Conservation (phyloP, 2,113 vertebrate species). For the Blennius ocellaris region DNA sequence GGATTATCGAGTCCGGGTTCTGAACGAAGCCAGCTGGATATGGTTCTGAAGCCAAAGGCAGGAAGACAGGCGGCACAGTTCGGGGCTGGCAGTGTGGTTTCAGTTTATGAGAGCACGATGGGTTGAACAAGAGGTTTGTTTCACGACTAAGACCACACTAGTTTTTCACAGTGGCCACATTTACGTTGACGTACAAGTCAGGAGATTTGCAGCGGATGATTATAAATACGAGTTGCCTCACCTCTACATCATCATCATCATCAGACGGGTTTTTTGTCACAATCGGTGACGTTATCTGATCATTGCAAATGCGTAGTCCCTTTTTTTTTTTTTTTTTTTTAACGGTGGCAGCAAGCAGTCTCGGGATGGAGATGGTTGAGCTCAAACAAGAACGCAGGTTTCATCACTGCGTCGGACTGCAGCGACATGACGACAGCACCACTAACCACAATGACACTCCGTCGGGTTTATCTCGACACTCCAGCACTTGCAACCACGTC, state of each 20-base stretch:
- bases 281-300: conserved; percentile 2
- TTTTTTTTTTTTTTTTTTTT: conserved; percentile 3
- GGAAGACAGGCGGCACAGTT: conserved; percentile 48
- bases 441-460: background rate
- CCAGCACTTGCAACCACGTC: conserved; percentile 5
- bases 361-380: conserved; percentile 17
- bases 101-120: background rate
- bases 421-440: conserved; percentile 7
- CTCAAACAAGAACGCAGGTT: conserved; percentile 17
- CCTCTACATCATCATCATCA: background rate
- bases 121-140: conserved; percentile 26
- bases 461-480: conserved; percentile 4
- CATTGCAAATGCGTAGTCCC: background rate
- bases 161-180: no score
- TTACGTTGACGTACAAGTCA: background rate
- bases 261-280: no score
- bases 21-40: conserved; percentile 6
- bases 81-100: conserved; percentile 55
- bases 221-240: conserved; percentile 18
- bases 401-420: conserved; percentile 14
- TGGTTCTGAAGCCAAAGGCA: conserved; percentile 25
- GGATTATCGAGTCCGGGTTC: background rate
- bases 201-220: conserved; percentile 22
- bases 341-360: conserved; percentile 1
- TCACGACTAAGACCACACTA: conserved; percentile 23